Evolutionary conservation across 2,888 invertebrate genomes (phyloP).

Genomic region (Chalcosyrphus nemorum): DNA sequence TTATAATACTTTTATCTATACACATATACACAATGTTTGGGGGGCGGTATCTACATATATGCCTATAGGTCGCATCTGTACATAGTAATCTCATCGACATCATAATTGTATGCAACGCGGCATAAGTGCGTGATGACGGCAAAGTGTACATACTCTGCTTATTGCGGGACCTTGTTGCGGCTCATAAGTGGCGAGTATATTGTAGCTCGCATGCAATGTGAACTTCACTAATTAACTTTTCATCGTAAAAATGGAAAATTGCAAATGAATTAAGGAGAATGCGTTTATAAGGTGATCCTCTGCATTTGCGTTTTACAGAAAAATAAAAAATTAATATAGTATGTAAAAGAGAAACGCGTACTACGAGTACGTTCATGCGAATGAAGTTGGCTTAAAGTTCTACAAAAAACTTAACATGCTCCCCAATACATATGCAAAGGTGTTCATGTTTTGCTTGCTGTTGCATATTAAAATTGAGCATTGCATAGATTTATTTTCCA

Average conservation of each 20-base stretch:
- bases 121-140: constrained; percentile 65
- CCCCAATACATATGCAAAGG: too few species aligned
- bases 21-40: background rate
- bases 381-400: constrained; percentile 36
- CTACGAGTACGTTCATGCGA: constrained; percentile 10
- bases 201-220: constrained; percentile 64
- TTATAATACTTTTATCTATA: background rate
- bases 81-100: constrained; percentile 25
- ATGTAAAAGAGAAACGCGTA: background rate
- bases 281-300: constrained; percentile 18
- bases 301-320: constrained; percentile 11
- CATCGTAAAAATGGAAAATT: constrained; percentile 52
- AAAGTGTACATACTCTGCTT: constrained; percentile 22
- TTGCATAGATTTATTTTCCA: constrained; percentile 23
- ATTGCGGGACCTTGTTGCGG: constrained; percentile 62
- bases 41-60: background rate
- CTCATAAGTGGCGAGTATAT: constrained; percentile 49
- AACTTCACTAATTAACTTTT: constrained; percentile 70
- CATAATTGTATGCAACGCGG: constrained; percentile 62
- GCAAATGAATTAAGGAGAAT: constrained; percentile 44
- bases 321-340: background rate
- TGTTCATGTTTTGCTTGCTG: constrained; percentile 35
- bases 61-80: background rate
- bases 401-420: constrained; percentile 42
- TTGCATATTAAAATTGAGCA: constrained; percentile 3